A percentile compares a stretch with the other conserved stretches of the same genome.
Conservation (phyloP, 37 sponge, comb jelly and placozoan species). For the Mnemiopsis leidyi region DNA sequence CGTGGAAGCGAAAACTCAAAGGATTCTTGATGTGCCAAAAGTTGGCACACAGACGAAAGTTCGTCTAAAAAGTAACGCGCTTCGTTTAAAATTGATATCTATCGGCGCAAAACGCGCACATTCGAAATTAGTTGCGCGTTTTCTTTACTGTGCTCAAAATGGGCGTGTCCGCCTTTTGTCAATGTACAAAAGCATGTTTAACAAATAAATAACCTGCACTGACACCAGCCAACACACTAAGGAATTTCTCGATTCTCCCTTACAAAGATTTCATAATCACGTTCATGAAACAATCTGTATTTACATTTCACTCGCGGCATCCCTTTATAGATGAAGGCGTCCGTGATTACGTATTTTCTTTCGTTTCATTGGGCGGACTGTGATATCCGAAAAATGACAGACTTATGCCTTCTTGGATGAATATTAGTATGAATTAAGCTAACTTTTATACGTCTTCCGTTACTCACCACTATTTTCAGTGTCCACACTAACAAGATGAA, state of each 20-base stretch:
- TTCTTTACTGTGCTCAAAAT: background rate
- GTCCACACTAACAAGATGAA: slow-evolving; percentile 46
- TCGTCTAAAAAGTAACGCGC: background rate
- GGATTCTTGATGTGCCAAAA: background rate
- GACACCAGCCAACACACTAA: background rate
- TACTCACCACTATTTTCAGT: background rate
- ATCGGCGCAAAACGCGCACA: background rate
- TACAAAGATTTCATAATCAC: too few species aligned
- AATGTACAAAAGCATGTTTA: background rate
- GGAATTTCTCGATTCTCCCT: background rate
- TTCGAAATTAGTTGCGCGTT: background rate
- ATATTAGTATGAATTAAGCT: too few species aligned
- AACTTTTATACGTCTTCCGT: too few species aligned
- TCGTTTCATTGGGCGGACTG: too few species aligned
- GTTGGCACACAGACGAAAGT: background rate
- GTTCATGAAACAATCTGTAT: too few species aligned
- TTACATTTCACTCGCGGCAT: too few species aligned
- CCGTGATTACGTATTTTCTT: too few species aligned
- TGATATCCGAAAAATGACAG: too few species aligned
- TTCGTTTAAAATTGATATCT: background rate
- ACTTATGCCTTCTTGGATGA: too few species aligned
- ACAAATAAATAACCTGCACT: background rate
- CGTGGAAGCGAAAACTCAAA: background rate
- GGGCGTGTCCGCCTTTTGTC: background rate
- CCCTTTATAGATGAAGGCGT: too few species aligned